phyloP scores from a whole-genome alignment of 2,797 vertebrate species.

The Channallabes apus region DNA sequence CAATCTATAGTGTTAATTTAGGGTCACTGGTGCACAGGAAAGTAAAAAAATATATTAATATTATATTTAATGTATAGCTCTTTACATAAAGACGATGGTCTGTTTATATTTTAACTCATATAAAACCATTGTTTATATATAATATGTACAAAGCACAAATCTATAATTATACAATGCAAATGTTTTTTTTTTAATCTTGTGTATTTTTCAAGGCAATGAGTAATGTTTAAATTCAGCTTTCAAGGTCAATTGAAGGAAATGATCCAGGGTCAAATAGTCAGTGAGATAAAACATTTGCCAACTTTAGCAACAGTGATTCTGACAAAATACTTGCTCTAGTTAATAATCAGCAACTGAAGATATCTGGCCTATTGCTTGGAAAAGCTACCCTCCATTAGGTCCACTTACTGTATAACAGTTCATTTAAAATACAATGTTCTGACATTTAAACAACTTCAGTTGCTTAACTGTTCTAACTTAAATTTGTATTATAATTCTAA shows the following conservation, averaged over 20 bases:
- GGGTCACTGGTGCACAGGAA: background rate
- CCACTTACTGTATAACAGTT: background rate
- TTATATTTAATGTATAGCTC: no score
- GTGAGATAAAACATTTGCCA: slow-evolving; percentile 10
- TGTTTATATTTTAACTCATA: background rate
- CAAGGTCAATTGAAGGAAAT: slow-evolving; percentile 1
- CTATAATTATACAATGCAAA: background rate
- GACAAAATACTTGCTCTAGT: background rate
- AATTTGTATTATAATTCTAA: background rate
- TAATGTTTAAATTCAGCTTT: background rate
- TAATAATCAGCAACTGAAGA: slow-evolving; percentile 7
- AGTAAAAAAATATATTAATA: background rate
- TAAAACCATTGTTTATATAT: background rate
- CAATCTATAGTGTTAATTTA: background rate
- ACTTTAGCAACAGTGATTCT: background rate
- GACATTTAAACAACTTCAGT: background rate
- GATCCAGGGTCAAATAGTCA: background rate
- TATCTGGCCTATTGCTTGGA: background rate
- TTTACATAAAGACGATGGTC: background rate
- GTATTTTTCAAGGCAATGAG: background rate
- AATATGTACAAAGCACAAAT: background rate
- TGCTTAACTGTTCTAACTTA: background rate
- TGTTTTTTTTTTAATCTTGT: no score
- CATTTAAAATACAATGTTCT: background rate
- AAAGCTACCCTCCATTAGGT: background rate